Evolutionary conservation across 2,113 vertebrate genomes (phyloP), one percentile per base, ranked within the genome.

Genomic region (Phalacrocorax carbo): DNA sequence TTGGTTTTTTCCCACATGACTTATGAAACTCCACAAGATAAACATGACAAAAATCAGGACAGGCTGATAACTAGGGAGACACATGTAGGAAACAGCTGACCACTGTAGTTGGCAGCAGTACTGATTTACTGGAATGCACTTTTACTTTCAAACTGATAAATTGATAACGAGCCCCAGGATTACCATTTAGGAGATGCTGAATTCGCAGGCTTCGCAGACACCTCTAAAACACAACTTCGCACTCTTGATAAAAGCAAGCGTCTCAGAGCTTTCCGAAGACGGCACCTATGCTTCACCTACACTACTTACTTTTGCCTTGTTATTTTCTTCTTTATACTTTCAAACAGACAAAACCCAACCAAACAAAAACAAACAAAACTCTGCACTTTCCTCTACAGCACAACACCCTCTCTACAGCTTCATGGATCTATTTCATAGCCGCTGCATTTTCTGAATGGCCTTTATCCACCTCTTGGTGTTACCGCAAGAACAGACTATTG

Each of bases 1-100:
- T 58, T 25, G 15, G 0, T 7, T 44, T 36, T 30, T 27, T 48
- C 25, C 32, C 15, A 15, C 0, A 0, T 38, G 38, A 48, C 6
- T 76, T 57, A 20, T 0, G 19, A 66, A 66, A 78, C 6, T 48
- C 58, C 49, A 15, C 0, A 14, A 77, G 18, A 88, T 15, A 49
- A 77, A 73, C 20, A 30, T 42, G 66, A 48, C 22, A 60, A 25
- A 34, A 76, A 52, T 34, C 26, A n/a, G 52, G 64, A 48, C 23
- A 49, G 51, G 65, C 26, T 94, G 80, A 16, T 46, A 48, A 72
- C 30, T 25, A 57, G 36, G 34, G 68, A 72, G 52, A 27, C 10
- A 29, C 17, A 5, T 23, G 61, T 42, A 83, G 34, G 58, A 32
- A 92, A 29, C 7, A 49, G 54, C 18, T n/a, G 76, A 46, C 18